Percentiles rank a stretch among this genome's conserved stretches.
Conservation (phyloP, 2,888 invertebrate genomes). For the Neoscelio sp. region DNA sequence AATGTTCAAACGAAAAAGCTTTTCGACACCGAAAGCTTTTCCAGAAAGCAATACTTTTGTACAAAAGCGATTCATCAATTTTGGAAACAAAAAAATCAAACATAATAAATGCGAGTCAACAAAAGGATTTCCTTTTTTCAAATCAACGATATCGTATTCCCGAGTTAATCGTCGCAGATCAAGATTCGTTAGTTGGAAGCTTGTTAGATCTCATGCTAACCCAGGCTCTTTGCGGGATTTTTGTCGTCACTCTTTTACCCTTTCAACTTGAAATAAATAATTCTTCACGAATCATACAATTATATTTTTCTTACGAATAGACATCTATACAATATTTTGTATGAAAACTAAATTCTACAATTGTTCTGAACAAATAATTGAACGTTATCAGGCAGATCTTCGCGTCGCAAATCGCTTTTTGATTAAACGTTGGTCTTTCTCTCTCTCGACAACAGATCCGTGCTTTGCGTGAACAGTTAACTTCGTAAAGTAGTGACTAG, state of each 20-base stretch:
- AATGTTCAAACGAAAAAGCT: constrained; percentile 53
- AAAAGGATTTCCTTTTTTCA: neutral
- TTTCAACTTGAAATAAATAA: neutral
- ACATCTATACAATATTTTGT: too few species aligned
- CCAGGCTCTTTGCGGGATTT: constrained; percentile 39
- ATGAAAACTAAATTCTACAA: constrained; percentile 12
- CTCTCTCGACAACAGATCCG: constrained; percentile 13
- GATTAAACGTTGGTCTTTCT: constrained; percentile 19
- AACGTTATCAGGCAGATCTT: constrained; percentile 14
- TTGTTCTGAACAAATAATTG: constrained; percentile 27
- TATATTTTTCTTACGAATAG: too few species aligned
- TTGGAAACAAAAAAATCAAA: constrained; percentile 26
- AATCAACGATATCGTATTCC: constrained; percentile 9
- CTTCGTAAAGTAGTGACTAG: constrained; percentile 34
- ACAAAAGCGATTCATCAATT: constrained; percentile 58
- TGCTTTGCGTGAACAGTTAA: constrained; percentile 53
- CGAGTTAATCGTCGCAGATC: constrained; percentile 47
- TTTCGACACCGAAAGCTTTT: constrained; percentile 56
- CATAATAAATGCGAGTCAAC: constrained; percentile 14
- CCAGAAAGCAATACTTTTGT: constrained; percentile 54
- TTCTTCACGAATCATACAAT: too few species aligned
- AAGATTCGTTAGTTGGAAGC: constrained; percentile 60
- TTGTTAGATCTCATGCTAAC: constrained; percentile 64
- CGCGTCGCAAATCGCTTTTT: constrained; percentile 34
- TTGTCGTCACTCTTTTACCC: constrained; percentile 15